Conservation (phyloP, 2,797 vertebrate genomes). For the Molossus molossus region DNA sequence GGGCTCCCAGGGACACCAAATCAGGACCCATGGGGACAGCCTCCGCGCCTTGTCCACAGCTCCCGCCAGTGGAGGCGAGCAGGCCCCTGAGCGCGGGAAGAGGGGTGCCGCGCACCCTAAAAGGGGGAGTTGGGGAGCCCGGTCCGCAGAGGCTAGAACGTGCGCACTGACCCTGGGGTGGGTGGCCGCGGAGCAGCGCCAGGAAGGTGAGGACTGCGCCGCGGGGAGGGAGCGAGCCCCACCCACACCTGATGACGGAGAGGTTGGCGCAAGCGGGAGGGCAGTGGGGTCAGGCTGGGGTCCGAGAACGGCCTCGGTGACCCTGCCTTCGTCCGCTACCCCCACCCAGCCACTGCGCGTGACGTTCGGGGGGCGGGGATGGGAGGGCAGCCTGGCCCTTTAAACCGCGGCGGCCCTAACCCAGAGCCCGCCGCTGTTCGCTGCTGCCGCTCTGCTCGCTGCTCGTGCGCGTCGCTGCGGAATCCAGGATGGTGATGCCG, state of each 20-base stretch:
- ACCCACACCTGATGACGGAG: neutral
- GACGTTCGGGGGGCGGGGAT: neutral
- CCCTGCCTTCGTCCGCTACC: no score
- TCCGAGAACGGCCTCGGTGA: neutral
- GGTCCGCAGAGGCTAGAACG: neutral
- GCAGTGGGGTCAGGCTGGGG: neutral
- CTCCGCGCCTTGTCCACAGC: neutral
- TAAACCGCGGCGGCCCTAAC: neutral
- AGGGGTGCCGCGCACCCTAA: neutral
- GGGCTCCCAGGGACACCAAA: neutral
- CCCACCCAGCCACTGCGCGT: neutral
- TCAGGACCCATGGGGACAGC: neutral
- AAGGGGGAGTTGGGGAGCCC: neutral
- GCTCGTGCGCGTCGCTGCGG: neutral
- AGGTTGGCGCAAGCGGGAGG: rapidly evolving
- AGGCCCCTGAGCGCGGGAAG: neutral
- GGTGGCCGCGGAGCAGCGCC: neutral
- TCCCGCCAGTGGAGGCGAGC: no score
- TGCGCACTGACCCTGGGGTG: neutral
- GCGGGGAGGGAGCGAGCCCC: neutral
- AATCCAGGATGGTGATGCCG: neutral
- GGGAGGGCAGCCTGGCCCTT: conserved; percentile 10
- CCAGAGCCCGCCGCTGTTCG: neutral
- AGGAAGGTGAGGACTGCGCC: rapidly evolving
- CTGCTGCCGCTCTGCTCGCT: neutral